Conservation (phyloP, 2,797 vertebrate species). For the Pteronotus mesoamericanus region DNA sequence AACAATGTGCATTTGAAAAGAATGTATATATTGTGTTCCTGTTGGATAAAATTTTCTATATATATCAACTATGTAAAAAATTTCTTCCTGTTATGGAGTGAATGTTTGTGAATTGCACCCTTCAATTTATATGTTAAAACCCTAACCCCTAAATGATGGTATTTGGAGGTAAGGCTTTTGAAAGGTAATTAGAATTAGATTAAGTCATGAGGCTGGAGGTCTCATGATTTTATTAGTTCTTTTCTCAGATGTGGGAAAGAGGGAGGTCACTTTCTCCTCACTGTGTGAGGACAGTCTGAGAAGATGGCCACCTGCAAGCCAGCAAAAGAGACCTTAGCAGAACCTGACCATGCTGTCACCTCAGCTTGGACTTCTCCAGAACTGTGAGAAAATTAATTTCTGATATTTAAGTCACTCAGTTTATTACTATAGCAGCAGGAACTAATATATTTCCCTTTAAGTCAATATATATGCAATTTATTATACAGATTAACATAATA, state of each 20-base stretch:
- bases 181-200: not conserved
- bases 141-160: not conserved
- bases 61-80: not conserved
- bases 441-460: not conserved
- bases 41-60: not conserved
- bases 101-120: not conserved
- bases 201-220: not conserved
- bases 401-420: not conserved
- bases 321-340: not conserved
- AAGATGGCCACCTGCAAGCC: not conserved
- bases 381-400: not conserved
- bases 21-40: not conserved
- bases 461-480: not conserved
- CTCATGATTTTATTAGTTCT: not conserved
- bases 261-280: not conserved
- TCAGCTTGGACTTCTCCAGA: not conserved
- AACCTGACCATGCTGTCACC: not conserved
- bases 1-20: not conserved
- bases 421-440: not conserved
- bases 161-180: not conserved
- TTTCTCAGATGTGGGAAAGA: not conserved
- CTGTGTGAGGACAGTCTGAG: not conserved
- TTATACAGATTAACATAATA: not conserved
- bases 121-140: not conserved
- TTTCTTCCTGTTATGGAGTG: not conserved